Evolutionary conservation across 2,797 vertebrate genomes (phyloP), one percentile per base, ranked within the genome.

Genomic region (Tenualosa ilisha): DNA sequence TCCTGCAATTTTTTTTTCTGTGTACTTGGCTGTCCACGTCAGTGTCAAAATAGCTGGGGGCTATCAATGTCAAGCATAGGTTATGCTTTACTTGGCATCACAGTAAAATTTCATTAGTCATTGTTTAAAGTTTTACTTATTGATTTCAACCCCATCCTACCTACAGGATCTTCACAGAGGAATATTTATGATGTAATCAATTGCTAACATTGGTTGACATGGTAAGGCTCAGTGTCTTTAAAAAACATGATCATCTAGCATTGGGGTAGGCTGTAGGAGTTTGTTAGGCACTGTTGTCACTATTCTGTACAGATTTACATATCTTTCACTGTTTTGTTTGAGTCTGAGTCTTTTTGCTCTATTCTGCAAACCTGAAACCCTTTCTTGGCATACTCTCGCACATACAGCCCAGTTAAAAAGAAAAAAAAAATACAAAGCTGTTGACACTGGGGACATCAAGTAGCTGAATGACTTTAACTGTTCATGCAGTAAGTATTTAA

Each of bases 331-430:
- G 15, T 31, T 31, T 49, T 49, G 46, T 40, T 20, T 37, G 40
- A 22, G 15, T 79, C 13, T 13, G 37, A 43, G 37, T 79, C 72
- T 79, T 20, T 72, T 72, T 79, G 26, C 15, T 79, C 17, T 79
- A 37, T 79, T 43, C 43, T 79, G 72, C 43, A 79, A 79, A 79
- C 72, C 17, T 79, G 72, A 79, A 79, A 43, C 72, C 26, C 72
- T 43, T 20, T 79, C 17, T 31, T 20, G 4, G 37, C 40, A 37
- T 9, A 6, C 20, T 75, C 31, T 37, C 31, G 13, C 68, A 40
- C 68, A 17, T 75, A 46, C 72, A 79, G 6, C 37, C 6, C 8
- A 79, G 26, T 75, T 11, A 31, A 37, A 72, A 37, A 37, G 37
- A 22, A 43, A 75, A 79, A 37, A 72, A 4, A 22, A 79, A 79